These are phyloP conservation scores for Streptopelia turtur DNA, from an alignment of 2,797 vertebrate genomes.

Conservation along the genomic window DNA sequence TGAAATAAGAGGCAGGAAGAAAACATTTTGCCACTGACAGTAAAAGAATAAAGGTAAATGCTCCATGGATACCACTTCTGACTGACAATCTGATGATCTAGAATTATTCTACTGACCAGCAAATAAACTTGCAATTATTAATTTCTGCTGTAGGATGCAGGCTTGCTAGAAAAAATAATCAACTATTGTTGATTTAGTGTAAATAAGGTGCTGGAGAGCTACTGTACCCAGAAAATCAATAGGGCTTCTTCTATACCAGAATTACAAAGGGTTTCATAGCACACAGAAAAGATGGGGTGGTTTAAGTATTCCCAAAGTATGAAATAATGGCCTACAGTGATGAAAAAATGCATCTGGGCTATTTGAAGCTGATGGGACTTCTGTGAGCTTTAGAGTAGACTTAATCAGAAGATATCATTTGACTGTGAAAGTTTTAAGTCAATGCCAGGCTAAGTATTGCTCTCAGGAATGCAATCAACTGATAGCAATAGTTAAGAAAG, in stretches of 20 bases:
- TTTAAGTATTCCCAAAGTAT: neutral
- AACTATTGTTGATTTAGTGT: neutral
- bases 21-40: neutral
- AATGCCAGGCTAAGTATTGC: neutral
- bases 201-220: neutral
- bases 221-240: neutral
- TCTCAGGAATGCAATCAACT: neutral
- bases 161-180: neutral
- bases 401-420: neutral
- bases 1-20: neutral
- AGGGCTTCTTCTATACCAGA: neutral
- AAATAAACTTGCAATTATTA: neutral
- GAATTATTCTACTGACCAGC: neutral
- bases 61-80: neutral
- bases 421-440: neutral
- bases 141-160: neutral
- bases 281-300: neutral
- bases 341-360: neutral
- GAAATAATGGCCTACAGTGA: neutral
- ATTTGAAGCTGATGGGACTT: neutral
- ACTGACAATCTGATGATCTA: neutral
- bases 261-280: neutral
- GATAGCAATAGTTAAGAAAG: conserved; percentile 16
- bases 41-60: neutral
- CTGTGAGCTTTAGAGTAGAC: neutral